Percentiles rank a stretch among this genome's conserved stretches.
These are phyloP conservation scores for Scopus umbretta DNA, from an alignment of 2,113 vertebrate genomes.

Conservation along the genomic window DNA sequence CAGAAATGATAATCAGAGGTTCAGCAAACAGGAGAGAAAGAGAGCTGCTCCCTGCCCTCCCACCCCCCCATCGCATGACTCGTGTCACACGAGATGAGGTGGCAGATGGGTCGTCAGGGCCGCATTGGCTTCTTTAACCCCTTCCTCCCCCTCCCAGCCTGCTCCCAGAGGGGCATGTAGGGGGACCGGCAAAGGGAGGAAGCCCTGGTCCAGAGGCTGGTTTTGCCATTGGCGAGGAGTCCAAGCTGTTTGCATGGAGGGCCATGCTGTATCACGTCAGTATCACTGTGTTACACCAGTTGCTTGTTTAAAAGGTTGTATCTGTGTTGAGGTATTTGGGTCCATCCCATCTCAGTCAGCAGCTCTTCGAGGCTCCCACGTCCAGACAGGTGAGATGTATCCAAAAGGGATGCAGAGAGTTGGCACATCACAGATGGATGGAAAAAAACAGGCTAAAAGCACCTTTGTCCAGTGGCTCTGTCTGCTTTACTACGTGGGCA, in stretches of 20 bases:
- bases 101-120: conserved; percentile 38
- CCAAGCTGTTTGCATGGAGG: not conserved
- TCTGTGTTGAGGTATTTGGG: not conserved
- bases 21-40: conserved; percentile 41
- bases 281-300: not conserved
- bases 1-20: conserved; percentile 62
- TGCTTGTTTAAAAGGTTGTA: not conserved
- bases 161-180: not conserved
- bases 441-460: not conserved
- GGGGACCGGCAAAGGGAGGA: not conserved
- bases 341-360: not conserved
- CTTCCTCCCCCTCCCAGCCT: not conserved
- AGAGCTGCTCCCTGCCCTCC: conserved; percentile 35
- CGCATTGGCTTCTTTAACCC: conserved; percentile 23
- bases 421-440: not conserved
- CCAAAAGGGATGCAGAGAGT: not conserved
- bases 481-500: not conserved
- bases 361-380: not conserved
- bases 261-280: not conserved
- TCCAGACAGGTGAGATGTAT: not conserved
- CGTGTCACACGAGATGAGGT: conserved; percentile 34
- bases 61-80: not conserved
- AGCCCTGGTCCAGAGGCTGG: not conserved
- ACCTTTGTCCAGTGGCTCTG: not conserved
- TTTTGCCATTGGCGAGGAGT: not conserved